Conservation (phyloP, 2,888 invertebrate genomes). For the Synergus itoensis region DNA sequence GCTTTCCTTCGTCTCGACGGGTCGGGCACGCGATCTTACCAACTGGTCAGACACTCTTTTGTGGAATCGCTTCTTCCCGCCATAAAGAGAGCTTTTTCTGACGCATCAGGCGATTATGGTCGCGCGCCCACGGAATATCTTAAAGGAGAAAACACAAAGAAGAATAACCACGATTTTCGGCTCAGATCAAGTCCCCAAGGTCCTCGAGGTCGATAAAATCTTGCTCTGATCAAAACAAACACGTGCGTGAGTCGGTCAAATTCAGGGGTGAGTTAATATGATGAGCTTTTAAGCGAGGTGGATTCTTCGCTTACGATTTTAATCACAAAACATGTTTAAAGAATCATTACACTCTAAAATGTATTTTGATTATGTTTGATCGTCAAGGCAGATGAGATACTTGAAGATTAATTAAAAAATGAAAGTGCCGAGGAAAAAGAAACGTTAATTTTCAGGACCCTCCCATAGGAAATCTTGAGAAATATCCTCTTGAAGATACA, state of each 20-base stretch:
- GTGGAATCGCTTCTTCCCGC: constrained; percentile 41
- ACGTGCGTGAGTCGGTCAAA: constrained; percentile 9
- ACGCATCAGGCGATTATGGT: constrained; percentile 34
- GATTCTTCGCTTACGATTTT: neutral
- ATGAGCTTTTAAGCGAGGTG: neutral
- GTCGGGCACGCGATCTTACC: constrained; percentile 44
- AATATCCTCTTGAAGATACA: constrained; percentile 32
- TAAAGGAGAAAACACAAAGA: constrained; percentile 35
- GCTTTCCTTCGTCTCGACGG: constrained; percentile 64
- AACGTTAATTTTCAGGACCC: constrained; percentile 49
- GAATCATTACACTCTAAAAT: neutral
- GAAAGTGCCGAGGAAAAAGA: constrained; percentile 22
- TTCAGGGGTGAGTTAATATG: constrained; percentile 3
- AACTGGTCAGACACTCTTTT: constrained; percentile 49
- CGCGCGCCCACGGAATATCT: constrained; percentile 44
- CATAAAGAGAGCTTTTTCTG: constrained; percentile 54
- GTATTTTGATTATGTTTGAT: too few species aligned
- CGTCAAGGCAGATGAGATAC: too few species aligned
- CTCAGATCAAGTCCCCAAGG: constrained; percentile 34
- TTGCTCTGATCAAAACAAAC: neutral
- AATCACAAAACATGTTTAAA: neutral
- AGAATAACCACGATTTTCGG: constrained; percentile 29
- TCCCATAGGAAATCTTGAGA: constrained; percentile 50
- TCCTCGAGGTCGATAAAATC: constrained; percentile 9
- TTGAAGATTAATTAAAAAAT: constrained; percentile 13